Evolutionary conservation across 2,888 invertebrate genomes (phyloP), one percentile per base, ranked within the genome.

Genomic region (Prenolepis imparis): DNA sequence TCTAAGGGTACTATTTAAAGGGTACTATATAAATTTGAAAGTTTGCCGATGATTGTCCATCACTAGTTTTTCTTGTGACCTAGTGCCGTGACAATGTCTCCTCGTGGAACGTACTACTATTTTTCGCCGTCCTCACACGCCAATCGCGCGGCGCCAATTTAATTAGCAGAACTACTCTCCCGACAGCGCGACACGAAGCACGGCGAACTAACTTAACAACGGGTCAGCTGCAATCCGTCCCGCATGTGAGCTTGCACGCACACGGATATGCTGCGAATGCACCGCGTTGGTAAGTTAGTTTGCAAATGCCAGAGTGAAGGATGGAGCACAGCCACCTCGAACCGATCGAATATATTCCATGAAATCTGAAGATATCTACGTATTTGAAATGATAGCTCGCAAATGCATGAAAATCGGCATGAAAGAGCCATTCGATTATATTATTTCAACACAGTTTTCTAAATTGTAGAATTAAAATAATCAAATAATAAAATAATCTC

Each of bases 141-240:
- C 78, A 57, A 66, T 72, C 86, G 83, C 83, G 86, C 83, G 83
- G 80, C 87, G 86, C 87, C 87, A 87, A 92, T 93, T 93, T 93
- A 93, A 94, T 94, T 93, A 93, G 93, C 90, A 89, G 91, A 93
- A 93, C 93, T 93, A 90, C 88, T 88, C 90, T 84, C 88, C 74
- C 87, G 88, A 90, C 89, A 91, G 91, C 84, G 91, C 84, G 90
- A 88, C 91, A 86, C 85, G 90, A 89, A 92, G 90, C 90, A 92
- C 87, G 88, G 87, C 85, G 89, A 93, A 92, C 92, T 92, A 93
- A 93, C 93, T 93, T 93, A 93, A 94, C 92, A 93, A 91, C 91
- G 93, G 93, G 93, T 94, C 93, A 93, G 91, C 90, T 89, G 92
- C 92, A 92, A 93, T 93, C 93, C 92, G 92, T 92, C 91, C 90